A percentile compares a stretch with the other conserved stretches of the same genome.
These are phyloP conservation scores for Sarcophaga subvicina DNA, from an alignment of 2,888 invertebrate species.

Conservation along the genomic window DNA sequence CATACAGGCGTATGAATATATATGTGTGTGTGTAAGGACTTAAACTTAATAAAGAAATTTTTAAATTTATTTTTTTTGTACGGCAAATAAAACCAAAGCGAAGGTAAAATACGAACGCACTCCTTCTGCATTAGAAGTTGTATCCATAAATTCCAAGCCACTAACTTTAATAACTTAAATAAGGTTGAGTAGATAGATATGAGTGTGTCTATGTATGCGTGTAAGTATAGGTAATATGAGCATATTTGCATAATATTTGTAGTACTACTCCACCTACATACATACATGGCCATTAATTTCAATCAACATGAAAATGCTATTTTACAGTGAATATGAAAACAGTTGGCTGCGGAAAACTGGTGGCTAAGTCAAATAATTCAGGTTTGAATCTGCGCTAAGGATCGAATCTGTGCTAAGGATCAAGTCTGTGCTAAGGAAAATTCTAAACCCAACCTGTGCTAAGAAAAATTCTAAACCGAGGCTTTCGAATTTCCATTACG, in stretches of 20 bases:
- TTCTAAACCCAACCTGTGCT: too few relatives aligned
- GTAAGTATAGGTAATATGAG: neutral
- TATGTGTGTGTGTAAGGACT: neutral
- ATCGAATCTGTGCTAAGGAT: too few relatives aligned
- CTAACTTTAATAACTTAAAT: slow-evolving; percentile 64
- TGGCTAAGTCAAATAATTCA: too few relatives aligned
- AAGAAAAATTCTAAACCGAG: too few relatives aligned
- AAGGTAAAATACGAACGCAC: slow-evolving; percentile 4
- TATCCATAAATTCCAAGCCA: slow-evolving; percentile 59
- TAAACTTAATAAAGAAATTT: slow-evolving; percentile 46
- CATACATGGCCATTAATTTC: slow-evolving; percentile 3
- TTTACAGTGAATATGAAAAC: slow-evolving; percentile 17
- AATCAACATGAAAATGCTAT: neutral
- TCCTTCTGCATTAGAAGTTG: neutral
- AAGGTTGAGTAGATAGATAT: slow-evolving; percentile 17
- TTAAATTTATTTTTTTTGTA: slow-evolving; percentile 18
- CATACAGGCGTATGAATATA: neutral
- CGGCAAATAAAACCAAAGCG: slow-evolving; percentile 1
- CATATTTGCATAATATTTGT: slow-evolving; percentile 18
- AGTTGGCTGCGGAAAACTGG: neutral
- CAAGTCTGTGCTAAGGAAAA: too few relatives aligned
- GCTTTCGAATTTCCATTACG: too few relatives aligned
- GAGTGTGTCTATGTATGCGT: neutral
- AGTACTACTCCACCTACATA: slow-evolving; percentile 15
- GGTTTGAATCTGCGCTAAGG: too few relatives aligned